Evolutionary conservation across 2,113 vertebrate species (phyloP).

Genomic region (Haemorhous mexicanus): DNA sequence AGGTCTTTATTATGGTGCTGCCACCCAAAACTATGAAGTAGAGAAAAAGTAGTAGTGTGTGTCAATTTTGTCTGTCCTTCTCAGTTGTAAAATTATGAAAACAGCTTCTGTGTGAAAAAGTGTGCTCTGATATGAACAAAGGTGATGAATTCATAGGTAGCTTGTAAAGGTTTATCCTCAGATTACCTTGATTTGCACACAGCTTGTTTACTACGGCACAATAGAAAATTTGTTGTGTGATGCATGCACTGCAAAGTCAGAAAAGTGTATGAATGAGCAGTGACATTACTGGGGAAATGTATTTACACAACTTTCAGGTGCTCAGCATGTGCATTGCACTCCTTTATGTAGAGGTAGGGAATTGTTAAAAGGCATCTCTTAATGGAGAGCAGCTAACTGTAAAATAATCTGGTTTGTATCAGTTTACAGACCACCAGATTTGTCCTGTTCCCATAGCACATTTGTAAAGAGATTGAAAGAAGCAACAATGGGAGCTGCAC

Average conservation of each 20-base stretch:
- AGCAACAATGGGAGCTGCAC: not conserved
- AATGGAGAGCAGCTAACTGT: not conserved
- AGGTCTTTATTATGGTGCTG: not conserved
- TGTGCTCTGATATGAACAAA: not conserved
- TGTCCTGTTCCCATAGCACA: rapidly evolving
- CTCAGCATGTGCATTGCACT: not conserved
- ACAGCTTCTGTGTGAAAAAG: not conserved
- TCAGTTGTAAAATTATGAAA: not conserved
- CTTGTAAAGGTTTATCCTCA: not conserved
- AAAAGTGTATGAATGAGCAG: not conserved
- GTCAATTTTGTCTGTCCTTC: not conserved
- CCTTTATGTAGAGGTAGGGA: not conserved
- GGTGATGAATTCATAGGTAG: not conserved
- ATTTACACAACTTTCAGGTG: not conserved
- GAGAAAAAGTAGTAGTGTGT: not conserved
- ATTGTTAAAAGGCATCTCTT: not conserved
- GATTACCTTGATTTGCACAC: not conserved
- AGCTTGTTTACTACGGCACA: not conserved
- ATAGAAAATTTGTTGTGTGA: not conserved
- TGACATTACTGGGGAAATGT: not conserved
- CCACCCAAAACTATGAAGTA: not conserved
- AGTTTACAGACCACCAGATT: not conserved
- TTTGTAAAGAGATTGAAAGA: not conserved
- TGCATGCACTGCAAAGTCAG: not conserved
- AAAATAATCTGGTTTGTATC: not conserved